These are phyloP conservation scores for Drosophila longiperda DNA, from an alignment of 2,888 invertebrate species.

Conservation along the genomic window DNA sequence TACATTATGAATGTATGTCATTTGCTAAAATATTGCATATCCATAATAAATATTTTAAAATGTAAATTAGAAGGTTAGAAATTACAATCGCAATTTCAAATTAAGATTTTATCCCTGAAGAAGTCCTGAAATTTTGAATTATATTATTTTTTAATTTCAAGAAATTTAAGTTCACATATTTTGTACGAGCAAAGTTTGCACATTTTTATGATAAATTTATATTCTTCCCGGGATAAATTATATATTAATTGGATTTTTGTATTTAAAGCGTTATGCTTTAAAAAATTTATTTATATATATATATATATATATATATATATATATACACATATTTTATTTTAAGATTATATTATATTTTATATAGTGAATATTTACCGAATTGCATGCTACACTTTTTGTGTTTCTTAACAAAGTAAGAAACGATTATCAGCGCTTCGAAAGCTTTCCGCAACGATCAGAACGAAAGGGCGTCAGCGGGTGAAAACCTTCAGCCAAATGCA, in stretches of 20 bases:
- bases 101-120: neutral
- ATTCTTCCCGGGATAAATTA: neutral
- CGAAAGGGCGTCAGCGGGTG: neutral
- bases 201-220: neutral
- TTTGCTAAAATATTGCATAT: neutral
- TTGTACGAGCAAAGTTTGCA: neutral
- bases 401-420: neutral
- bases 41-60: neutral
- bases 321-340: neutral
- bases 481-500: slow-evolving; percentile 2
- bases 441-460: neutral
- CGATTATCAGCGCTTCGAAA: neutral
- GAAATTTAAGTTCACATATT: neutral
- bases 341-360: neutral
- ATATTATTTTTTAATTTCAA: neutral
- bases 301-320: neutral
- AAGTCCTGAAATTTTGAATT: neutral
- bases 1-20: neutral
- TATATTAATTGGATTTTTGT: neutral
- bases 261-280: neutral
- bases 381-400: neutral
- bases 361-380: too few species aligned
- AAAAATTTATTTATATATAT: neutral
- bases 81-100: neutral
- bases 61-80: neutral